Evolutionary conservation across 1,140 invertebrate genomes (phyloP).

Genomic region (Drosophila fuyamai): DNA sequence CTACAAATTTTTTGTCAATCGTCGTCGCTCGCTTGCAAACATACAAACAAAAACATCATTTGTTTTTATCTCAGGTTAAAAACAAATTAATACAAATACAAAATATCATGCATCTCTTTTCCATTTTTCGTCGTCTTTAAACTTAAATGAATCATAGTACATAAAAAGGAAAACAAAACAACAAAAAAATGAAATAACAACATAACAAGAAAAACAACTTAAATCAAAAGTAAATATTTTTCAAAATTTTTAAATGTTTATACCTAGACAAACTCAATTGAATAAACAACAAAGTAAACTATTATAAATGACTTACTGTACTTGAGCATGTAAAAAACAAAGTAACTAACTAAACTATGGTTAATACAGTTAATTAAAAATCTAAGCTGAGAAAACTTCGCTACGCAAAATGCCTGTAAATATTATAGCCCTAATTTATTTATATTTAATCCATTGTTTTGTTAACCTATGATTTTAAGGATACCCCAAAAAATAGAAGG

Average conservation of each 20-base stretch:
- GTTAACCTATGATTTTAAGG: slow-evolving; percentile 33
- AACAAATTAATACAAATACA: slow-evolving; percentile 18
- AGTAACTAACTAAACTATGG: slow-evolving; percentile 32
- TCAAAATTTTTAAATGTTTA: slow-evolving; percentile 80
- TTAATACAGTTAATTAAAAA: slow-evolving; percentile 32
- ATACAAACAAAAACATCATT: slow-evolving; percentile 18
- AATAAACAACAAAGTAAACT: slow-evolving; percentile 46
- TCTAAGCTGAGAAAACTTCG: slow-evolving; percentile 53
- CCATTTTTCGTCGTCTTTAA: slow-evolving; percentile 56
- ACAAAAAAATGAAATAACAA: slow-evolving; percentile 16
- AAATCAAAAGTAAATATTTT: slow-evolving; percentile 79
- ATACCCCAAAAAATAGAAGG: background rate
- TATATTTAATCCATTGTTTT: slow-evolving; percentile 31
- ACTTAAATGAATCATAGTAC: slow-evolving; percentile 27
- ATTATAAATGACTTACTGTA: slow-evolving; percentile 46
- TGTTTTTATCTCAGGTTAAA: slow-evolving; percentile 27
- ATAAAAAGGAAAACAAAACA: slow-evolving; percentile 11
- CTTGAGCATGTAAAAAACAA: slow-evolving; percentile 45
- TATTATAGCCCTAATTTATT: slow-evolving; percentile 62
- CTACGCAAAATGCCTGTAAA: slow-evolving; percentile 78
- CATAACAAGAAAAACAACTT: slow-evolving; percentile 19
- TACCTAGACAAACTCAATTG: slow-evolving; percentile 57
- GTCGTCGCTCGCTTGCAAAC: slow-evolving; percentile 47
- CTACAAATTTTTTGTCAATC: slow-evolving; percentile 76
- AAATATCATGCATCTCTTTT: slow-evolving; percentile 50